Conservation (phyloP, 2,888 invertebrate species). For the Syritta pipiens region DNA sequence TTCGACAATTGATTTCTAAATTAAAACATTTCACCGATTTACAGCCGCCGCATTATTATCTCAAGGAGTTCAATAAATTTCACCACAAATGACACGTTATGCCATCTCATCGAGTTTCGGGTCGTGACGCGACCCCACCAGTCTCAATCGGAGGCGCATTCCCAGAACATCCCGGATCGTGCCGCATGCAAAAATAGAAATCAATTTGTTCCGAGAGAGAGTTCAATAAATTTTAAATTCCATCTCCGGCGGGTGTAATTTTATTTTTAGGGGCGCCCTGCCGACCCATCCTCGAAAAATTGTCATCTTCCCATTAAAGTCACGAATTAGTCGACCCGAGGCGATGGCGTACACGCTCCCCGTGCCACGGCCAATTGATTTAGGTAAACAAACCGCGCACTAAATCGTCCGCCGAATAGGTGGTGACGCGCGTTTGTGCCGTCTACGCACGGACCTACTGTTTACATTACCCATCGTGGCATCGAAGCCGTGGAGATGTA, state of each 20-base stretch:
- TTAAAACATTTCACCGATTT: constrained; percentile 50
- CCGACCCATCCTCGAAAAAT: constrained; percentile 19
- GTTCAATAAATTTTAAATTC: constrained; percentile 67
- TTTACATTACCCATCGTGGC: constrained; percentile 20
- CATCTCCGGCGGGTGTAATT: constrained; percentile 19
- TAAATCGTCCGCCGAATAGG: constrained; percentile 48
- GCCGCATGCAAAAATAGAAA: constrained; percentile 66
- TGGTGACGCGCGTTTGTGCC: constrained; percentile 27
- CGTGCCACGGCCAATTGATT: constrained; percentile 61
- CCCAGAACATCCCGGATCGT: constrained; percentile 53
- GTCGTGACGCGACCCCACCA: constrained; percentile 59
- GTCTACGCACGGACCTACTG: constrained; percentile 19
- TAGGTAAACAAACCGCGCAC: constrained; percentile 66
- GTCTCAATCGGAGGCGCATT: constrained; percentile 23
- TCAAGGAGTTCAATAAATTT: constrained; percentile 66
- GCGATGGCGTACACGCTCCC: constrained; percentile 32
- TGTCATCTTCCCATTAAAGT: constrained; percentile 55
- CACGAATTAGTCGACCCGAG: constrained; percentile 39
- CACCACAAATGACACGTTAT: constrained; percentile 68
- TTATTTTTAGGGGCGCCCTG: constrained; percentile 51
- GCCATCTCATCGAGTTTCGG: constrained; percentile 65
- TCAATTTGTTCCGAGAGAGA: constrained; percentile 57
- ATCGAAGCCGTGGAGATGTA: constrained; percentile 28
- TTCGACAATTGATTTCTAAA: constrained; percentile 57
- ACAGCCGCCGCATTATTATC: constrained; percentile 66